A percentile compares a stretch with the other conserved stretches of the same genome.
phyloP scores from a whole-genome alignment of 2,888 invertebrate genomes.

The Phasia obesa region DNA sequence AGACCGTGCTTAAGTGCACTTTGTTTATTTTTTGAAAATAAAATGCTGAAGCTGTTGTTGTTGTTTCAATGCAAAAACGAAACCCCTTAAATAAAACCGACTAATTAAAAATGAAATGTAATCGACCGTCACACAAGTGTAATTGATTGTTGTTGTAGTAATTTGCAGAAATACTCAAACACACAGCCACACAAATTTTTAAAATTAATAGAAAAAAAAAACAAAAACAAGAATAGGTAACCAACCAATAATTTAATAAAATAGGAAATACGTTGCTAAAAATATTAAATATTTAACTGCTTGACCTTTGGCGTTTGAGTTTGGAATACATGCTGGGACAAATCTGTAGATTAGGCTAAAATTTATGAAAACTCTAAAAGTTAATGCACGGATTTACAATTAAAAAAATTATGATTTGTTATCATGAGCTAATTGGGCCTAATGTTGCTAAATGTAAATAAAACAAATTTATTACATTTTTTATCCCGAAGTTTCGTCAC shows the following conservation, averaged over 20 bases:
- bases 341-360: not conserved
- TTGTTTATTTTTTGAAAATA: slow-evolving; percentile 64
- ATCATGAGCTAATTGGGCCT: too few relatives aligned
- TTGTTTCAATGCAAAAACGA: slow-evolving; percentile 37
- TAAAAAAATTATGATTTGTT: too few relatives aligned
- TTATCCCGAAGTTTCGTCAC: too few relatives aligned
- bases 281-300: slow-evolving; percentile 16
- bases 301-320: not conserved
- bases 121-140: slow-evolving; percentile 66
- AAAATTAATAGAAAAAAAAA: not conserved
- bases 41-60: slow-evolving; percentile 28
- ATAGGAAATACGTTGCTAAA: slow-evolving; percentile 1
- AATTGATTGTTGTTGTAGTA: slow-evolving; percentile 53
- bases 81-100: slow-evolving; percentile 67
- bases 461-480: too few relatives aligned
- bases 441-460: too few relatives aligned
- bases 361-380: slow-evolving; percentile 14
- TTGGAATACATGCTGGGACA: not conserved
- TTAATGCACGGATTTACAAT: slow-evolving; percentile 50
- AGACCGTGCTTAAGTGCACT: slow-evolving; percentile 66
- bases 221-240: too few relatives aligned
- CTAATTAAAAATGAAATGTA: slow-evolving; percentile 68
- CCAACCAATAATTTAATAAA: slow-evolving; percentile 18
- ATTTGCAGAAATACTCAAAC: slow-evolving; percentile 14
- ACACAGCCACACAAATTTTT: not conserved